Conservation (phyloP, 35 echinoderm and acorn worm species). For the Patiria miniata region DNA sequence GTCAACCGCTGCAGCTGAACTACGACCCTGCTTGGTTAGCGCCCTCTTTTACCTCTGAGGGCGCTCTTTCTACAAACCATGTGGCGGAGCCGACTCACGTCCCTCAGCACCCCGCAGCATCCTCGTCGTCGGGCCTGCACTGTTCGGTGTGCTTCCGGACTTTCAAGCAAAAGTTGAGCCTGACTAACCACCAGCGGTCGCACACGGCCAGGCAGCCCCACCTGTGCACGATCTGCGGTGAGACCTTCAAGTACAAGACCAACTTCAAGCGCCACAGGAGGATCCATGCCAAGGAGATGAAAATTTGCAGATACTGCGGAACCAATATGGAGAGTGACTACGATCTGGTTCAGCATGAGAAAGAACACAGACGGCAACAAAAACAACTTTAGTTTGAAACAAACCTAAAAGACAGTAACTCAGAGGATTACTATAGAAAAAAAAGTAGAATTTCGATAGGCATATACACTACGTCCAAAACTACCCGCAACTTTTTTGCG, state of each 20-base stretch:
- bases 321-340: slow-evolving; percentile 67
- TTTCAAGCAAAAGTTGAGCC: slow-evolving; percentile 74
- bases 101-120: background rate
- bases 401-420: no score
- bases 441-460: no score
- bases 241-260: slow-evolving; percentile 74
- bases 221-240: slow-evolving; percentile 62
- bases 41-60: no score
- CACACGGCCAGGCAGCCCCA: slow-evolving; percentile 58
- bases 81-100: background rate
- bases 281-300: slow-evolving; percentile 66
- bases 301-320: slow-evolving; percentile 81
- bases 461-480: no score
- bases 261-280: slow-evolving; percentile 75
- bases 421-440: no score
- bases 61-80: no score
- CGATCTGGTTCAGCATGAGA: slow-evolving; percentile 86
- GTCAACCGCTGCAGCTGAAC: no score
- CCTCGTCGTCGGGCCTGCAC: background rate
- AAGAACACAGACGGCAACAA: slow-evolving; percentile 54
- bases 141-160: slow-evolving; percentile 57
- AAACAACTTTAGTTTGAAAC: background rate
- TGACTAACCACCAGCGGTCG: slow-evolving; percentile 80
- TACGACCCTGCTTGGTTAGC: no score
- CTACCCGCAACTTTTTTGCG: no score